These are phyloP conservation scores for Leptinotarsa lineolata DNA, from an alignment of 1,140 invertebrate genomes.

Conservation along the genomic window DNA sequence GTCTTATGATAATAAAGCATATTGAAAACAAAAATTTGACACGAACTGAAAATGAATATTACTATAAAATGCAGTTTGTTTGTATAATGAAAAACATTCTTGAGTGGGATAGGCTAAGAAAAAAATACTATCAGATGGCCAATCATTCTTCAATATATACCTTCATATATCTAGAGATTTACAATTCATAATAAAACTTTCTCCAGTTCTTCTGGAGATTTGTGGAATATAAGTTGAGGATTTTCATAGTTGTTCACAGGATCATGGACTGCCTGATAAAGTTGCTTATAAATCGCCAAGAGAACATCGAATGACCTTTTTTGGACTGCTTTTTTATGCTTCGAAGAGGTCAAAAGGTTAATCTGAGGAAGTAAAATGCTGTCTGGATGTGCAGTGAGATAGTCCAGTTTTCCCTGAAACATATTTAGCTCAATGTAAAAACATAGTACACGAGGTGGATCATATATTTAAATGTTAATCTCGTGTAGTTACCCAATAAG, in stretches of 20 bases:
- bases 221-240: slow-evolving; percentile 69
- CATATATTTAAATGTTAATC: too few relatives aligned
- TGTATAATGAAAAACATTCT: too few relatives aligned
- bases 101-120: too few relatives aligned
- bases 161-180: too few relatives aligned
- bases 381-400: slow-evolving; percentile 78
- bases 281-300: slow-evolving; percentile 84
- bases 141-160: too few relatives aligned
- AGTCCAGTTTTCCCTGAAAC: slow-evolving; percentile 63
- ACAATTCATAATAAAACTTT: slow-evolving; percentile 11
- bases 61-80: too few relatives aligned
- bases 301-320: slow-evolving; percentile 84
- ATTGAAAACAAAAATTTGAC: too few relatives aligned
- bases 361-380: slow-evolving; percentile 83
- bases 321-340: slow-evolving; percentile 75
- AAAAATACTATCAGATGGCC: too few relatives aligned
- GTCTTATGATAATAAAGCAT: too few relatives aligned
- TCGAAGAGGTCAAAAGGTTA: slow-evolving; percentile 77
- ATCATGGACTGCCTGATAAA: slow-evolving; percentile 79
- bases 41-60: too few relatives aligned
- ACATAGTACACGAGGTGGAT: too few relatives aligned
- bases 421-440: not conserved
- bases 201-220: slow-evolving; percentile 75
- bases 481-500: too few relatives aligned
- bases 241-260: slow-evolving; percentile 78